phyloP scores from a whole-genome alignment of 1,140 invertebrate species.

The Bradynema listronoti region DNA sequence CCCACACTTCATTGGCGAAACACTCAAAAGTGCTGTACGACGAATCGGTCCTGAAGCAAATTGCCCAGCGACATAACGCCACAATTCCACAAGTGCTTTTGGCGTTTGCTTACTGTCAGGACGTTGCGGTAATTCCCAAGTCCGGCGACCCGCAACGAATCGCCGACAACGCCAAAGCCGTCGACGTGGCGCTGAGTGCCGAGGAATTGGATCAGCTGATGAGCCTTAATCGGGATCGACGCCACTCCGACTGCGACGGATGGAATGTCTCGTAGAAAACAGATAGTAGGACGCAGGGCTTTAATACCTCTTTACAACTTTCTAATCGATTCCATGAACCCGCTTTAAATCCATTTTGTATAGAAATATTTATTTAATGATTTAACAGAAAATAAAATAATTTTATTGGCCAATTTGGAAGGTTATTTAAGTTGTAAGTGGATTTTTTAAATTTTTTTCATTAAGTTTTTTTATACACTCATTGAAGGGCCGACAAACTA shows the following conservation, averaged over 20 bases:
- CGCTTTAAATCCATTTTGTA: too few relatives aligned
- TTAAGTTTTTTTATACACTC: too few relatives aligned
- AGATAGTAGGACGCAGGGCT: too few relatives aligned
- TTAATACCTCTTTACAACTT: too few relatives aligned
- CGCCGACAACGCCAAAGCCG: conserved; percentile 35
- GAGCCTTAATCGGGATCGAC: conserved; percentile 18
- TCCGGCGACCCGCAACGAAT: conserved; percentile 44
- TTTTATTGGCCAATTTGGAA: too few relatives aligned
- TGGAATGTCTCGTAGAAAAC: conserved; percentile 34
- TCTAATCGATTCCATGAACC: too few relatives aligned
- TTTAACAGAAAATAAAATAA: too few relatives aligned
- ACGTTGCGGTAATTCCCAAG: conserved; percentile 51
- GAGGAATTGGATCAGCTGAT: conserved; percentile 29
- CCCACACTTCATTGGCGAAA: conserved; percentile 28
- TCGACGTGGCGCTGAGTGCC: conserved; percentile 17
- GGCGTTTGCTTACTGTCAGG: conserved; percentile 44
- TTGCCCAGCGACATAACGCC: conserved; percentile 34
- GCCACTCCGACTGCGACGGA: conserved; percentile 37
- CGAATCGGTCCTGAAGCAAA: conserved; percentile 36
- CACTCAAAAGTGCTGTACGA: conserved; percentile 26
- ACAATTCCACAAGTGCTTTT: conserved; percentile 41
- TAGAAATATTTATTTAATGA: too few relatives aligned
- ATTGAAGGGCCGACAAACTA: neutral
- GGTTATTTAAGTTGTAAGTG: too few relatives aligned
- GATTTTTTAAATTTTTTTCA: too few relatives aligned